Evolutionary conservation across 2,113 vertebrate species (phyloP), one percentile per base, ranked within the genome.

Genomic region (Collichthys lucidus): DNA sequence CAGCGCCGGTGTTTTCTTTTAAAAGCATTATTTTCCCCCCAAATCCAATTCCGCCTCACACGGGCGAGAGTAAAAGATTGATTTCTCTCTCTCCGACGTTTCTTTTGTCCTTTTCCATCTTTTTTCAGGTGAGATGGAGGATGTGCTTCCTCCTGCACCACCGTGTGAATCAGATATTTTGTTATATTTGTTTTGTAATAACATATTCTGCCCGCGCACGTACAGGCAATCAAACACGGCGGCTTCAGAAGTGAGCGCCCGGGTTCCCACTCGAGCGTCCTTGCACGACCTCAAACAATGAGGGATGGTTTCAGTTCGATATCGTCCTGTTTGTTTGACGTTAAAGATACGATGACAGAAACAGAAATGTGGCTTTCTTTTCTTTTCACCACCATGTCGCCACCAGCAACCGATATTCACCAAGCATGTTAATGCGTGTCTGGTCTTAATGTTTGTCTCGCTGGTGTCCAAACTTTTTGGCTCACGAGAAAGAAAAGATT

Each of bases 1-100:
- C 5, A 2, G 14, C 46, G 44, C 15, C 4, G 74, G 57, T 49
- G 55, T 49, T 81, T 80, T 79, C 52, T 67, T 63, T 85, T 71
- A 59, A 86, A 80, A 42, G 59, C 49, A 47, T 60, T 70, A 79
- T 71, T 80, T 80, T 82, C 61, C 24, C 24, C 47, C 81, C 44
- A 85, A 92, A 90, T 88, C 84, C 85, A 91, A 87, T 92, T 89
- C 60, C 35, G 63, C 76, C 82, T 66, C 15, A 59, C 80, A 59
- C 70, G 61, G 75, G 67, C 35, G 8, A 86, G 79, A 74, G 75
- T 66, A 62, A 52, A 68, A 77, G 35, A 91, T 86, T 86, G 87
- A 90, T 92, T 91, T 82, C 60, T 82, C 72, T 85, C 49, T 85
- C 49, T 74, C 62, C 0, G 69, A 35, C 67, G 79, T 76, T 77